Evolutionary conservation across 2,888 invertebrate genomes (phyloP).

Genomic region (Scaptomyza parva): DNA sequence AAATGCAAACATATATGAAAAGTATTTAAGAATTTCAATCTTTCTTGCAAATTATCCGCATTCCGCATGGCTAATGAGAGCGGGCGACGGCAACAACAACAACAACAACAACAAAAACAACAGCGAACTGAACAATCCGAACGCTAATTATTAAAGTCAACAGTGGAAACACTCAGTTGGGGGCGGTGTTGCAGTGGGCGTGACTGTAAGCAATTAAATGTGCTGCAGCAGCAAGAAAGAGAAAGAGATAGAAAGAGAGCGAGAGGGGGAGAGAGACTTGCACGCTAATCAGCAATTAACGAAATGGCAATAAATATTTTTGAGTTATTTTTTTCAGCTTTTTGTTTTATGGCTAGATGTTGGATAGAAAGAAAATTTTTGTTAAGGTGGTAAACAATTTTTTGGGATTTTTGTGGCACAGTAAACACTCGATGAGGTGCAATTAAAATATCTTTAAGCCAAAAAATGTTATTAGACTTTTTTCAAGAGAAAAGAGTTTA

Average conservation of each 20-base stretch:
- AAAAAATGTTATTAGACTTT: too few species aligned
- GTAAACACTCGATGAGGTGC: neutral
- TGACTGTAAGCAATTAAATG: slow-evolving; percentile 53
- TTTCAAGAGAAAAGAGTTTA: too few species aligned
- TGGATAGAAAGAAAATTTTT: neutral
- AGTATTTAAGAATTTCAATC: slow-evolving; percentile 72
- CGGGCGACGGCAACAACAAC: slow-evolving; percentile 37
- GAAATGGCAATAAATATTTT: slow-evolving; percentile 69
- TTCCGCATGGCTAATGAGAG: slow-evolving; percentile 64
- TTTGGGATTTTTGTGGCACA: neutral
- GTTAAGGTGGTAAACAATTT: neutral
- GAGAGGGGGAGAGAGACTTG: slow-evolving; percentile 6
- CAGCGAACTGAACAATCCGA: too few species aligned
- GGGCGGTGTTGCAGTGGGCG: slow-evolving; percentile 15
- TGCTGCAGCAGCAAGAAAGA: too few species aligned
- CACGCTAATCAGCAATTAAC: slow-evolving; percentile 73
- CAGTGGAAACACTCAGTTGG: slow-evolving; percentile 18
- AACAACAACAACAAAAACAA: slow-evolving; percentile 5
- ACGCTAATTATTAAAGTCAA: slow-evolving; percentile 67
- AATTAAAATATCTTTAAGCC: too few species aligned
- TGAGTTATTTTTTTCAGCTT: slow-evolving; percentile 18
- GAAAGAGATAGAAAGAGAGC: too few species aligned
- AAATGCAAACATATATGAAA: slow-evolving; percentile 76
- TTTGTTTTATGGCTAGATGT: neutral
- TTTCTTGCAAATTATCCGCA: slow-evolving; percentile 77